Conservation (phyloP, 2,888 invertebrate species). For the Pyrrhia umbra region DNA sequence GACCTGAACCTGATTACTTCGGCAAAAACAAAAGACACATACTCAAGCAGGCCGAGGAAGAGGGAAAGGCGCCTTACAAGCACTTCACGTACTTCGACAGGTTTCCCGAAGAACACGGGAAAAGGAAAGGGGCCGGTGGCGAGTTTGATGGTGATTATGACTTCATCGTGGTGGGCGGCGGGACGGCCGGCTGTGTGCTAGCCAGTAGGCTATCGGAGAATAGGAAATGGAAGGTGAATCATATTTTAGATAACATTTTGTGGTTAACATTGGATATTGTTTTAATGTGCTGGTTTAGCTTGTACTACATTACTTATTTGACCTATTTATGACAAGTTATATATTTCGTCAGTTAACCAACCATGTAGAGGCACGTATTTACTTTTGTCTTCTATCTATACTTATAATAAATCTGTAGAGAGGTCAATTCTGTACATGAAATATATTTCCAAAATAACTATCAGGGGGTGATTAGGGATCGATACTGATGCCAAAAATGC, state of each 20-base stretch:
- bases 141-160: slow-evolving; percentile 72
- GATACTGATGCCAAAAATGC: too few species aligned
- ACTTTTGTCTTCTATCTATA: too few species aligned
- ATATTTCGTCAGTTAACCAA: too few species aligned
- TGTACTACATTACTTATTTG: too few species aligned
- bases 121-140: slow-evolving; percentile 25
- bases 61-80: slow-evolving; percentile 38
- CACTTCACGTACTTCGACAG: slow-evolving; percentile 59
- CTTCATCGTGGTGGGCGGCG: slow-evolving; percentile 84
- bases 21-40: slow-evolving; percentile 64
- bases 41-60: slow-evolving; percentile 18
- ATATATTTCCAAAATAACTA: too few species aligned
- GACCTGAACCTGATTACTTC: slow-evolving; percentile 82
- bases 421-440: too few species aligned
- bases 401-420: too few species aligned
- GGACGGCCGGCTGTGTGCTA: slow-evolving; percentile 85
- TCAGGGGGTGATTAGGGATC: too few species aligned
- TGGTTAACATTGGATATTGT: not conserved
- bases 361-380: too few species aligned
- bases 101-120: slow-evolving; percentile 38
- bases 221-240: slow-evolving; percentile 82
- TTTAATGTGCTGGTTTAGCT: not conserved
- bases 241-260: not conserved
- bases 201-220: slow-evolving; percentile 86
- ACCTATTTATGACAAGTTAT: too few species aligned